A percentile compares a stretch with the other conserved stretches of the same genome.
Conservation (phyloP, 2,888 invertebrate species). For the Cartodere bifasciata region DNA sequence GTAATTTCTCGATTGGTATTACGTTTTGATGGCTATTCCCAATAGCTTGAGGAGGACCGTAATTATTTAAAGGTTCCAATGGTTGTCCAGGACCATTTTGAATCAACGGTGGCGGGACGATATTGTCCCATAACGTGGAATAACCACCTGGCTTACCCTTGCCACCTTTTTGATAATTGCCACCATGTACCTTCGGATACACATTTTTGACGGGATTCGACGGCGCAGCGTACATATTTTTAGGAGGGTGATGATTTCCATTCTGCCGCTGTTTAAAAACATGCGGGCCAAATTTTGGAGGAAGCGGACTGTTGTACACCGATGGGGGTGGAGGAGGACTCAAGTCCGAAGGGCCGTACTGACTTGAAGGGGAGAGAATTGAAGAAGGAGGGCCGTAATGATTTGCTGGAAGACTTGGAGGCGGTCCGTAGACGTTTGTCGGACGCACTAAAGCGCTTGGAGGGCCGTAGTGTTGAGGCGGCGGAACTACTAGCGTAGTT, state of each 20-base stretch:
- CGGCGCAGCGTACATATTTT: constrained; percentile 14
- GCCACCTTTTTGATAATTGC: constrained; percentile 1
- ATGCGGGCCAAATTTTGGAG: too few relatives aligned
- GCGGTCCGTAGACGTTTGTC: constrained; percentile 9
- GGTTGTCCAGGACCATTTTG: constrained; percentile 13
- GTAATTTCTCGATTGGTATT: constrained; percentile 19
- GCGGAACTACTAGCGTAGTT: not conserved
- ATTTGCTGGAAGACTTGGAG: constrained; percentile 12
- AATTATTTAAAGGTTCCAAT: constrained; percentile 29
- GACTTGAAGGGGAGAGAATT: constrained; percentile 8
- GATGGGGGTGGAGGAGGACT: constrained; percentile 6
- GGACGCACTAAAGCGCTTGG: constrained; percentile 10
- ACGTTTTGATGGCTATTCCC: constrained; percentile 23
- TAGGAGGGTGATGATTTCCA: not conserved
- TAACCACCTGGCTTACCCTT: too few relatives aligned
- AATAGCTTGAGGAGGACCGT: constrained; percentile 32
- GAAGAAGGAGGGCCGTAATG: constrained; percentile 10
- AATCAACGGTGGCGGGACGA: too few relatives aligned
- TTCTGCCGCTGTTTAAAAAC: too few relatives aligned
- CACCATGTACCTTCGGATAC: constrained; percentile 4
- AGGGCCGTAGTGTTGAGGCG: constrained; percentile 14
- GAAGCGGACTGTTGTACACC: too few relatives aligned
- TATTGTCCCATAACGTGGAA: too few relatives aligned
- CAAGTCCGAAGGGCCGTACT: constrained; percentile 12
- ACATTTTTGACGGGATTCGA: not conserved